Base-by-base conservation (phyloP, 2,797 vertebrate species). In the Distichodus sexfasciatus region DNA sequence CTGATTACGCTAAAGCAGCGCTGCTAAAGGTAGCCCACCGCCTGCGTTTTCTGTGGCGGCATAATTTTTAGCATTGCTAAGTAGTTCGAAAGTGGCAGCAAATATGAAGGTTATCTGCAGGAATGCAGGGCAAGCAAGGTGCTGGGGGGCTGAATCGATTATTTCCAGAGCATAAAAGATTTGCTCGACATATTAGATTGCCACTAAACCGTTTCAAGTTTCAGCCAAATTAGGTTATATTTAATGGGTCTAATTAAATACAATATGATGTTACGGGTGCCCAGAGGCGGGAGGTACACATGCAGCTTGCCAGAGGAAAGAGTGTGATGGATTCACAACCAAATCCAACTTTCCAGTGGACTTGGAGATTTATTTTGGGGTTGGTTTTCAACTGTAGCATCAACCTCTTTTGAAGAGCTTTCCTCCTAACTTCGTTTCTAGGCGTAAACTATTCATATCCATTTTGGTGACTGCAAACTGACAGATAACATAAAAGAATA, bases 241-340 rank as follows among this genome's bases (percentile, higher is more conserved):
- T 90, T 79, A 89, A 88, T 88, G 86, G 84, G 72, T 76, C 82
- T 88, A 88, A 90, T 91, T 90, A 89, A 84, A 83, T 81, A 83
- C 83, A 81, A 77, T 71, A 76, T 85, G 80, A 66, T 55, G 51
- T 44, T 69, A 60, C 36, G 59, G 33, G 47, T 64, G 38, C 66
- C 69, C 61, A 15, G 48, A 41, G 64, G 70, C 44, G 44, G 51
- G 24, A 74, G 53, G 44, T 64, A 44, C 41, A 54, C 72, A 50
- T 58, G 63, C 75, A 44, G 68, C 40, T 43, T 51, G 75, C 44
- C 62, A 64, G 60, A 75, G 57, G 28, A 15, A 31, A 47, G 35
- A 66, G 28, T 58, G 58, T 66, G 43, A 69, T 57, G 35, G 51
- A 15, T 69, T 23, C 31, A 21, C 50, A 14, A 10, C 55, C 24